phyloP scores from a whole-genome alignment of 2,797 vertebrate species.

The Ataeniobius toweri region DNA sequence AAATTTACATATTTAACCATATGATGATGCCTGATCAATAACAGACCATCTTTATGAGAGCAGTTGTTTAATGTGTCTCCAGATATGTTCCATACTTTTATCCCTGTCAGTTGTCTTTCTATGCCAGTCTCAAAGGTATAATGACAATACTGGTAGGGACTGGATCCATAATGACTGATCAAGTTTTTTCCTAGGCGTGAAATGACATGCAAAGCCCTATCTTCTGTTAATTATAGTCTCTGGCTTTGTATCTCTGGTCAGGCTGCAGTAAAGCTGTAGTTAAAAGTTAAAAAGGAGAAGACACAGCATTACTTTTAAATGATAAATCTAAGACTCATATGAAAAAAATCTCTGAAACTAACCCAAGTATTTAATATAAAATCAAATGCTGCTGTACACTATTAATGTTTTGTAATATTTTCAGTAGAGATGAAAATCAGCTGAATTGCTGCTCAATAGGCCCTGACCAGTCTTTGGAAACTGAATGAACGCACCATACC shows the following conservation, averaged over 20 bases:
- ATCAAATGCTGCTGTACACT: rapidly evolving
- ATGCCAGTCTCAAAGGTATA: constrained; percentile 35
- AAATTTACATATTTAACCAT: constrained; percentile 16
- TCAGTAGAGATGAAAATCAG: background rate
- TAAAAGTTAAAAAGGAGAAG: background rate
- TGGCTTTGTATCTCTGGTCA: constrained; percentile 21
- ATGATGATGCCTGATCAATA: constrained; percentile 1
- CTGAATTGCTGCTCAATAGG: too few species aligned
- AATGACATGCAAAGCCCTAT: constrained; percentile 58
- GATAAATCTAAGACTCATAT: background rate
- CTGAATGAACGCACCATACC: background rate
- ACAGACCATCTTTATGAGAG: constrained; percentile 17
- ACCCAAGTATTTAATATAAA: background rate
- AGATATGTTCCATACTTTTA: constrained; percentile 1
- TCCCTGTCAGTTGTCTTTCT: constrained; percentile 15
- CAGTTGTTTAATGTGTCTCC: background rate
- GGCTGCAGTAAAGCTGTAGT: background rate
- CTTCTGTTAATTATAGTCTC: constrained; percentile 41
- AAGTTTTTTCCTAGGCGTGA: constrained; percentile 49
- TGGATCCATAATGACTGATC: constrained; percentile 34
- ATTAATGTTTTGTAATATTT: background rate
- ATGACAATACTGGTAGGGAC: constrained; percentile 39
- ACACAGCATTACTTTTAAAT: constrained; percentile 25
- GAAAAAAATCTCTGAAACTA: background rate
- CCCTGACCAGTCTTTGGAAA: background rate